Conservation (phyloP, 2,113 vertebrate species). For the Microtus oregoni region DNA sequence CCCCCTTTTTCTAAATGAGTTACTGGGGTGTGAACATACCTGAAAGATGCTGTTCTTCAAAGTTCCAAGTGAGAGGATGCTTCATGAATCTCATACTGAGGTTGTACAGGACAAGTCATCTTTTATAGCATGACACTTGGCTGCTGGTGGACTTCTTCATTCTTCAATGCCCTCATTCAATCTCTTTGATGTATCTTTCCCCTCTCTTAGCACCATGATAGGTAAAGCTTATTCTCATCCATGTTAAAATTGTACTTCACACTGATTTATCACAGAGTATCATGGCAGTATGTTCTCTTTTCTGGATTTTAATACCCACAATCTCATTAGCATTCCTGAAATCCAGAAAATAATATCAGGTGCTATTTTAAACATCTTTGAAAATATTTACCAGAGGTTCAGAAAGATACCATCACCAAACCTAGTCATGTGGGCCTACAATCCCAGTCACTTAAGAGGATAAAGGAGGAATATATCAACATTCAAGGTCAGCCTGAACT, state of each 20-base stretch:
- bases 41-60: not conserved
- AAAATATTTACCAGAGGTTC: not conserved
- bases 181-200: not conserved
- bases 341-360: not conserved
- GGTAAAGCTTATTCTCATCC: not conserved
- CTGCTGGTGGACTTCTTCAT: not conserved
- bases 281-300: not conserved
- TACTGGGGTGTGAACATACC: not conserved
- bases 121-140: not conserved
- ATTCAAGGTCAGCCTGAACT: not conserved
- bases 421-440: too few species aligned
- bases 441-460: not conserved
- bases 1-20: not conserved
- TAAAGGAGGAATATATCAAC: too few species aligned
- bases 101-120: not conserved
- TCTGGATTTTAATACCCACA: not conserved
- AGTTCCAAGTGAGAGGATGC: not conserved
- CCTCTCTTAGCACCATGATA: not conserved
- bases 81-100: not conserved
- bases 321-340: not conserved
- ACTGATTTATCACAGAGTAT: not conserved
- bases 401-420: not conserved
- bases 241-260: not conserved
- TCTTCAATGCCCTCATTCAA: not conserved
- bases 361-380: constrained; percentile 8